phyloP scores from a whole-genome alignment of 2,888 invertebrate species.

The Lasioglossum calceatum region DNA sequence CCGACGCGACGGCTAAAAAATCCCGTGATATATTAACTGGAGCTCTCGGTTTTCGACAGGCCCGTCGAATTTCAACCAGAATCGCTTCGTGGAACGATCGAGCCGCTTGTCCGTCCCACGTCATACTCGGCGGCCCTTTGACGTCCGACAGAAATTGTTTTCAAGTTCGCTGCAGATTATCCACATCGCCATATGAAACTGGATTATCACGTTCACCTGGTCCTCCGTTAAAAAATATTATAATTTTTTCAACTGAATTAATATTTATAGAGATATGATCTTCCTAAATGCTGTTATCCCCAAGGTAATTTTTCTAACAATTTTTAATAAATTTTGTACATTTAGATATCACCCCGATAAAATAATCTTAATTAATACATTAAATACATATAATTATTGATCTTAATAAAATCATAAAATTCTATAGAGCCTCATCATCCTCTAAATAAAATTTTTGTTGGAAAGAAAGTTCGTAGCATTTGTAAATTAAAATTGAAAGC shows the following conservation, averaged over 20 bases:
- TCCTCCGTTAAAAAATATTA: no score
- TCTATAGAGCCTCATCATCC: not conserved
- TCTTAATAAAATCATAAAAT: not conserved
- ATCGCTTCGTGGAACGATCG: not conserved
- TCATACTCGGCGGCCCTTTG: not conserved
- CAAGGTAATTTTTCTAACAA: no score
- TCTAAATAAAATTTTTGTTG: not conserved
- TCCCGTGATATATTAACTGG: conserved; percentile 64
- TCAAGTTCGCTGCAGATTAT: not conserved
- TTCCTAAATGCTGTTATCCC: not conserved
- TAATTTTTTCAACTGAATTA: no score
- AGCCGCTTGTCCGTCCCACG: not conserved
- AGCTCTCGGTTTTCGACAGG: conserved; percentile 64
- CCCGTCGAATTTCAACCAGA: conserved; percentile 60
- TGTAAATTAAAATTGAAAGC: no score
- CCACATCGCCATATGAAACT: not conserved
- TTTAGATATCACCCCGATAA: not conserved
- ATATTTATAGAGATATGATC: no score
- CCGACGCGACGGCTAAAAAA: conserved; percentile 18
- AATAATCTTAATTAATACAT: not conserved
- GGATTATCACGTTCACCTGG: no score
- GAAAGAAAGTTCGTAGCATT: no score
- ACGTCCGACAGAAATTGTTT: not conserved
- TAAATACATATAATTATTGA: not conserved
- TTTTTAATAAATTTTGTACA: not conserved